These are phyloP conservation scores for Poeciliopsis gracilis DNA, from an alignment of 2,797 vertebrate species.

Conservation along the genomic window DNA sequence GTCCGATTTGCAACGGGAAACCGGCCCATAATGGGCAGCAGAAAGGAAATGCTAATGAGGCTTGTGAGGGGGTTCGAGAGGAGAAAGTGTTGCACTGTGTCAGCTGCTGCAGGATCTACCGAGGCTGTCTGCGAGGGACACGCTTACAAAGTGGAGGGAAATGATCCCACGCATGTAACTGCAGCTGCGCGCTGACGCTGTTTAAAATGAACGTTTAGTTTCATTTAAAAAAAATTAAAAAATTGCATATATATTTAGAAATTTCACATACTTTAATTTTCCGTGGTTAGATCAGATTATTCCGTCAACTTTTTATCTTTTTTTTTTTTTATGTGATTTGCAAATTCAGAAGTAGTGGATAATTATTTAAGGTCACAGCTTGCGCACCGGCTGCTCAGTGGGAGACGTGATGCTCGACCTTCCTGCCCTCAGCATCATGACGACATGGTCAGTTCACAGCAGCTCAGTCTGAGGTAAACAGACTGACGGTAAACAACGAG, in stretches of 20 bases:
- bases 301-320: neutral
- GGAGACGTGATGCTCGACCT: slow-evolving; percentile 3
- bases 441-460: slow-evolving; percentile 5
- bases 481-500: neutral
- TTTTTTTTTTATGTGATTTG: neutral
- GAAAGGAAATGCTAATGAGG: slow-evolving; percentile 84
- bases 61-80: slow-evolving; percentile 51
- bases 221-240: no score
- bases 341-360: neutral
- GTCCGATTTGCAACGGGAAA: slow-evolving; percentile 83
- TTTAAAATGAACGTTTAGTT: neutral
- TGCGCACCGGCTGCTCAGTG: slow-evolving; percentile 2
- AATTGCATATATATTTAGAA: neutral
- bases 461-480: neutral
- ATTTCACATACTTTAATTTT: neutral
- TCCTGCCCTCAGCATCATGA: slow-evolving; percentile 3
- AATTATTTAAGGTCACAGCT: slow-evolving; percentile 4
- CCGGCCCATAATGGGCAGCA: slow-evolving; percentile 74
- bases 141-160: neutral
- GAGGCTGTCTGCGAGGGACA: slow-evolving; percentile 10
- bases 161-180: neutral
- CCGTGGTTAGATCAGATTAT: neutral
- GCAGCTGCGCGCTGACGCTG: neutral
- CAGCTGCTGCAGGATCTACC: slow-evolving; percentile 33
- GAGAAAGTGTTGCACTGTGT: slow-evolving; percentile 42